phyloP scores from a whole-genome alignment of 1,140 invertebrate species.

The Drosophila lini region DNA sequence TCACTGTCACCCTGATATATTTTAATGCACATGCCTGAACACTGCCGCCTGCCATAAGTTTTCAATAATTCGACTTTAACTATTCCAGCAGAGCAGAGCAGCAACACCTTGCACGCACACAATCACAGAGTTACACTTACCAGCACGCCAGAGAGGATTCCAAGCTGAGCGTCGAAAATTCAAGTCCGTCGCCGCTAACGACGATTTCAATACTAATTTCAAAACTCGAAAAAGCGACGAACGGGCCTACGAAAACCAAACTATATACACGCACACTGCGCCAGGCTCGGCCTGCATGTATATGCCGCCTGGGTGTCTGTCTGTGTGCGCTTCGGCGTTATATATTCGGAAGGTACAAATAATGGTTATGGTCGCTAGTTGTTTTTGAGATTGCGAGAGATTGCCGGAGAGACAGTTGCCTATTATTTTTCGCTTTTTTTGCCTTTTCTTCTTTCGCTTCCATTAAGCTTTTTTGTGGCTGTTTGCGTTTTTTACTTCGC shows the following conservation, averaged over 20 bases:
- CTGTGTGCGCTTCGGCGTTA: constrained; percentile 34
- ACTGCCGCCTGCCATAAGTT: constrained; percentile 32
- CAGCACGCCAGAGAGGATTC: constrained; percentile 32
- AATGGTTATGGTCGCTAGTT: constrained; percentile 59
- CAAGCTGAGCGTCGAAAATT: constrained; percentile 27
- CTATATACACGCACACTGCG: constrained; percentile 41
- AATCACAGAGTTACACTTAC: constrained; percentile 36
- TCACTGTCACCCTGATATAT: background rate
- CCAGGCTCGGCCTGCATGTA: constrained; percentile 11
- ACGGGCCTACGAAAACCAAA: constrained; percentile 78
- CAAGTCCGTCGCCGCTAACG: constrained; percentile 62
- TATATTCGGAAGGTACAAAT: constrained; percentile 63
- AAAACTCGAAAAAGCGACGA: constrained; percentile 80
- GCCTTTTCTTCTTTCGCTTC: constrained; percentile 25
- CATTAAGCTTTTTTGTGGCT: constrained; percentile 31
- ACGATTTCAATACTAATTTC: constrained; percentile 72
- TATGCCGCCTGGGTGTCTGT: constrained; percentile 10
- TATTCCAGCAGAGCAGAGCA: constrained; percentile 58
- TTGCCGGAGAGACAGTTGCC: constrained; percentile 50
- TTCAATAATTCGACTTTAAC: constrained; percentile 67
- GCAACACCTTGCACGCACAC: constrained; percentile 43
- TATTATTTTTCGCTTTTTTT: constrained; percentile 41
- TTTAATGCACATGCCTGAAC: constrained; percentile 26
- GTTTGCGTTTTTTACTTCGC: constrained; percentile 29
- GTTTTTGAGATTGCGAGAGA: constrained; percentile 60